These are phyloP conservation scores for Mormyrus lacerda DNA, from an alignment of 2,113 vertebrate genomes.

Conservation along the genomic window DNA sequence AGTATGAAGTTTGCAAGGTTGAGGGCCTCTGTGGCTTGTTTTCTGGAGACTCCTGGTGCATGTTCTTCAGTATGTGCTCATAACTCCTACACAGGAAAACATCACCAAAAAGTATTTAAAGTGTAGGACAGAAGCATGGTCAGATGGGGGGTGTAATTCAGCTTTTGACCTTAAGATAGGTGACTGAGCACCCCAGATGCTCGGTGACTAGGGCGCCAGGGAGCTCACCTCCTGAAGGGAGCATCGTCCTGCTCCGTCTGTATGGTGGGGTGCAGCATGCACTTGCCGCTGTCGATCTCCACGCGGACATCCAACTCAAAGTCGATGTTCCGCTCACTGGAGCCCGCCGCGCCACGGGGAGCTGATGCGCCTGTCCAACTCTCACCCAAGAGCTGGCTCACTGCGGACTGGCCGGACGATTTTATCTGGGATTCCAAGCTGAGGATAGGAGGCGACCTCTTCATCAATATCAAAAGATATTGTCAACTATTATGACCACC, in stretches of 20 bases:
- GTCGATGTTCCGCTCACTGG: constrained; percentile 91
- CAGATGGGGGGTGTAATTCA: neutral
- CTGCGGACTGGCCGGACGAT: constrained; percentile 78
- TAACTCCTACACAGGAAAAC: constrained; percentile 67
- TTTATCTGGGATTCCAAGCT: constrained; percentile 75
- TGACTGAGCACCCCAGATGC: neutral
- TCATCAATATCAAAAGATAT: neutral
- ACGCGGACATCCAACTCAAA: constrained; percentile 95
- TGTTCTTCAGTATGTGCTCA: constrained; percentile 81
- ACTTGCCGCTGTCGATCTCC: constrained; percentile 96
- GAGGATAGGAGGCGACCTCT: constrained; percentile 7
- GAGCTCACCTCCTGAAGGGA: constrained; percentile 68
- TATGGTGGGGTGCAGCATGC: constrained; percentile 88
- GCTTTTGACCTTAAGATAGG: neutral
- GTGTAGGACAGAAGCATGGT: neutral
- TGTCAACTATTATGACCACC: neutral
- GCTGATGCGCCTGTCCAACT: constrained; percentile 78
- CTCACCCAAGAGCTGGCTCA: constrained; percentile 88
- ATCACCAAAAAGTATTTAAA: neutral
- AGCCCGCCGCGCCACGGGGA: constrained; percentile 66
- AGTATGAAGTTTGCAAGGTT: constrained; percentile 42
- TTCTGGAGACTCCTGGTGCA: constrained; percentile 94
- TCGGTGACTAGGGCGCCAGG: neutral
- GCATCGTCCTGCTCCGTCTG: constrained; percentile 85
- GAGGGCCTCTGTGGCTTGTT: constrained; percentile 82